phyloP scores from a whole-genome alignment of 2,797 vertebrate species.

The Naso thynnoides region DNA sequence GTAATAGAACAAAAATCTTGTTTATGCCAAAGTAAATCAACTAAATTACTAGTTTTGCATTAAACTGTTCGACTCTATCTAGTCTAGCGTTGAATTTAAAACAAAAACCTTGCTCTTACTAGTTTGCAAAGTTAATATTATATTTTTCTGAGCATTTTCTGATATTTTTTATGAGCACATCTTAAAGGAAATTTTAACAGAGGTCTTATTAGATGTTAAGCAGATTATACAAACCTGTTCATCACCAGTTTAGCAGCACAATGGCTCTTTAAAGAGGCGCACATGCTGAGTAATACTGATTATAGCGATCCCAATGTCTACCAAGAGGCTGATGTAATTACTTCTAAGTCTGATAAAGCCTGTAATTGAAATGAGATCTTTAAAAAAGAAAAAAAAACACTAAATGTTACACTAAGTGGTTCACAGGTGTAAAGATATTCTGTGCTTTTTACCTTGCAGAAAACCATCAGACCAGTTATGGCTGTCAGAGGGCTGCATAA shows the following conservation, averaged over 20 bases:
- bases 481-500: slow-evolving; percentile 65
- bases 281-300: slow-evolving; percentile 1
- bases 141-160: background rate
- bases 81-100: background rate
- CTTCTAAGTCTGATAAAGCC: too few species aligned
- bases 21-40: background rate
- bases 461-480: slow-evolving; percentile 56
- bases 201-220: slow-evolving; percentile 13
- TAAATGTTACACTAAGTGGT: background rate
- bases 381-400: slow-evolving; percentile 3
- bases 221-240: slow-evolving; percentile 28
- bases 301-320: background rate
- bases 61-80: background rate
- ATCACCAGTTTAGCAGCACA: background rate
- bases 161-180: background rate
- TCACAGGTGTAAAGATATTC: background rate
- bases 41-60: background rate
- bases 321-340: background rate
- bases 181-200: background rate
- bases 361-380: background rate
- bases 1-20: background rate
- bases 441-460: slow-evolving; percentile 55
- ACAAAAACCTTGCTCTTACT: too few species aligned
- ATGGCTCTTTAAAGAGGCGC: slow-evolving; percentile 28
- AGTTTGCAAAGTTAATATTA: background rate